Conservation (phyloP, 2,888 invertebrate genomes). For the Dorcus hopei region DNA sequence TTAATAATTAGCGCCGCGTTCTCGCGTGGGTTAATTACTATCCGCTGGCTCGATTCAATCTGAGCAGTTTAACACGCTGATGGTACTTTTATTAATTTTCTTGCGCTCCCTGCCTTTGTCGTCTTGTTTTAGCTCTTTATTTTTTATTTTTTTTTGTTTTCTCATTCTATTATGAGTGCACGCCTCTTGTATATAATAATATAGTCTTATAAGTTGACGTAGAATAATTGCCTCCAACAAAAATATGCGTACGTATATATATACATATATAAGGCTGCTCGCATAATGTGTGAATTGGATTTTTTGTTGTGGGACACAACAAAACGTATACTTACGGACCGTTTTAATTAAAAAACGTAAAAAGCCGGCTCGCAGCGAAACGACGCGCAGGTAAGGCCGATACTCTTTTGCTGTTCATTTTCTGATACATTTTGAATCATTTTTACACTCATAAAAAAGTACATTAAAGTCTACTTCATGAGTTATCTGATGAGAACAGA, state of each 20-base stretch:
- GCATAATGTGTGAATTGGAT: no score
- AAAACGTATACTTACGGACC: no score
- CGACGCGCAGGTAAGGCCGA: no score
- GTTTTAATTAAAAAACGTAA: no score
- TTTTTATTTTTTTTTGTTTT: background rate
- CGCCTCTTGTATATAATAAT: slow-evolving; percentile 1
- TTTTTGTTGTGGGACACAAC: no score
- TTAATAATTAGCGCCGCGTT: slow-evolving; percentile 28
- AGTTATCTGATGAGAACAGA: no score
- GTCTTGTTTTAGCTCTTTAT: background rate
- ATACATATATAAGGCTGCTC: no score
- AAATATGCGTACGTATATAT: background rate
- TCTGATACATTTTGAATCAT: no score
- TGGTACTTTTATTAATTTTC: slow-evolving; percentile 2
- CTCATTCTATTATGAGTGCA: background rate
- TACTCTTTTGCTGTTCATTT: no score
- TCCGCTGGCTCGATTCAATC: slow-evolving; percentile 3
- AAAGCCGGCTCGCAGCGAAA: no score
- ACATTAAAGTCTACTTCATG: no score
- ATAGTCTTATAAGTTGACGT: slow-evolving; percentile 1
- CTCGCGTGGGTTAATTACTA: slow-evolving; percentile 26
- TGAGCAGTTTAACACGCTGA: slow-evolving; percentile 2
- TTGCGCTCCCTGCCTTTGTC: slow-evolving; percentile 2
- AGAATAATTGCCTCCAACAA: slow-evolving; percentile 1
- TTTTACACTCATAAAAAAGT: no score